Percentiles rank a stretch among this genome's conserved stretches.
Evolutionary conservation across 2,797 vertebrate species (phyloP).

Genomic region (Esox lucius): DNA sequence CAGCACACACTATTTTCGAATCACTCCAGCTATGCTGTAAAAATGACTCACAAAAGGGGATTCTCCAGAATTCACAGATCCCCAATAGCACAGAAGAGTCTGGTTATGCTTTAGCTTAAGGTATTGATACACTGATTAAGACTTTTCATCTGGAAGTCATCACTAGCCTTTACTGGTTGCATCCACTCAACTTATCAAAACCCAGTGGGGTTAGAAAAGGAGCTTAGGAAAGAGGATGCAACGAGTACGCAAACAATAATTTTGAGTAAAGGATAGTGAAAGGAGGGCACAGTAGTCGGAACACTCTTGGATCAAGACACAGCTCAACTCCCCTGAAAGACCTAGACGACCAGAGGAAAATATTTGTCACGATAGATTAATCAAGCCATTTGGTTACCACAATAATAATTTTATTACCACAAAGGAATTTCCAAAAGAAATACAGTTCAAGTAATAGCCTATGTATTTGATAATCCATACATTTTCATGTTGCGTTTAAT

Average conservation of each 20-base stretch:
- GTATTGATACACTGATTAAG: no score
- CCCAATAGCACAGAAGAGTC: no score
- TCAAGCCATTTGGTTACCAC: constrained; percentile 25
- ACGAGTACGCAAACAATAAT: neutral
- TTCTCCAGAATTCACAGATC: no score
- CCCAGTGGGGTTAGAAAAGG: no score
- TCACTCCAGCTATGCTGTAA: no score
- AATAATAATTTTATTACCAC: constrained; percentile 59
- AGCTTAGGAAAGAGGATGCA: no score
- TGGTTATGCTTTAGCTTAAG: no score
- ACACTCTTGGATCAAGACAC: neutral
- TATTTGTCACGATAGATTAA: neutral
- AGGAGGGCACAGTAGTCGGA: neutral
- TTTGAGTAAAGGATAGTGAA: neutral
- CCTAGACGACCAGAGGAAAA: neutral
- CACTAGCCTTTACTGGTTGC: no score
- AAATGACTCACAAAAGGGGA: no score
- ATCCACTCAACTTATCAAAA: no score
- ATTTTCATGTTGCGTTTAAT: neutral
- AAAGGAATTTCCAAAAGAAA: constrained; percentile 29
- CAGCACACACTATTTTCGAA: no score
- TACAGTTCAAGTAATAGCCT: constrained; percentile 50
- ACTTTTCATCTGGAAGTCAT: no score
- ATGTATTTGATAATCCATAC: constrained; percentile 25
- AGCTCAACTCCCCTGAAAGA: neutral